These are phyloP conservation scores for Aldabrachelys gigantea DNA, from an alignment of 2,113 vertebrate genomes.

Conservation along the genomic window DNA sequence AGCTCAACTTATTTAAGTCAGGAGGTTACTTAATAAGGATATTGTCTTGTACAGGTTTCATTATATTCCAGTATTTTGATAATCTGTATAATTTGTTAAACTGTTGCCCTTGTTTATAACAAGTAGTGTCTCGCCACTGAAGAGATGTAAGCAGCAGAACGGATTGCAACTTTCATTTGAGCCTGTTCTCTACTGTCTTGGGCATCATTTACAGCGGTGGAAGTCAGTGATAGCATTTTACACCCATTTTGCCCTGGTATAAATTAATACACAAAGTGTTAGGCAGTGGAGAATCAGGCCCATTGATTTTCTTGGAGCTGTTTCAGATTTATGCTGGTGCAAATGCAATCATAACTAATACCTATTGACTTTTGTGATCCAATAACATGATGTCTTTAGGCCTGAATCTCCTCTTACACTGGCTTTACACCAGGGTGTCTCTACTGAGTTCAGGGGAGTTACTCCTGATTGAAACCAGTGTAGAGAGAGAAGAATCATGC, in stretches of 20 bases:
- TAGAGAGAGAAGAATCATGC: background rate
- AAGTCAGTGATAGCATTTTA: background rate
- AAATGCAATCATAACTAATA: background rate
- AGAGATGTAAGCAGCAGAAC: background rate
- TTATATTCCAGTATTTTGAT: background rate
- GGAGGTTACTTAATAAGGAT: background rate
- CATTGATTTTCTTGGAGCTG: background rate
- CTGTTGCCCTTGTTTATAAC: fast-evolving
- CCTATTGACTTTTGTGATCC: background rate
- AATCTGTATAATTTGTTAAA: background rate
- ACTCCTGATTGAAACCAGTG: background rate
- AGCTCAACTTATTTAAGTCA: background rate
- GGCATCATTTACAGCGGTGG: fast-evolving
- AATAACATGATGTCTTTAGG: fast-evolving
- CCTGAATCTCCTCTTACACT: fast-evolving
- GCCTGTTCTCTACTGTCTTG: fast-evolving
- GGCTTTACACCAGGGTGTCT: fast-evolving
- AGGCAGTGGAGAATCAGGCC: fast-evolving
- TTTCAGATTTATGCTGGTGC: background rate
- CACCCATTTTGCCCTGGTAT: fast-evolving
- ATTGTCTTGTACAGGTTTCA: background rate
- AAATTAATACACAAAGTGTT: background rate
- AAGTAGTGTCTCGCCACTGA: background rate
- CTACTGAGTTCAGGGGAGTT: fast-evolving
- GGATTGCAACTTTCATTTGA: fast-evolving